Evolutionary conservation across 1,140 invertebrate species (phyloP).

Genomic region (Frieseomelitta varia): DNA sequence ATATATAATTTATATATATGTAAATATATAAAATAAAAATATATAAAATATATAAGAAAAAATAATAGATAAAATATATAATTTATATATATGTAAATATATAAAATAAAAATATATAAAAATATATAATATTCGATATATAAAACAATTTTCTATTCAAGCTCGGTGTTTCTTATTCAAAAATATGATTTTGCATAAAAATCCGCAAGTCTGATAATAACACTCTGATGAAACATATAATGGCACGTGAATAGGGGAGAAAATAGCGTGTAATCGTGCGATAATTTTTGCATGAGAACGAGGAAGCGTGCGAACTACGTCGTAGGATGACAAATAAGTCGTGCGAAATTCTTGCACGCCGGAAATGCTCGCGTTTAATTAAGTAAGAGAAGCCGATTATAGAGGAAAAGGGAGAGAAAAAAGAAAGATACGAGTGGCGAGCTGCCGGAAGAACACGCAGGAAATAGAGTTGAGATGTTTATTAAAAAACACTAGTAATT

Average conservation of each 20-base stretch:
- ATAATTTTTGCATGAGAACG: neutral
- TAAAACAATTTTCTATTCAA: no score
- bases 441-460: neutral
- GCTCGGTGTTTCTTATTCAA: no score
- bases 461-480: neutral
- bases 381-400: neutral
- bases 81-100: no score
- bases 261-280: neutral
- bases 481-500: neutral
- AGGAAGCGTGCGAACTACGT: neutral
- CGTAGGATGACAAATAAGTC: conserved; percentile 6
- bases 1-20: no score
- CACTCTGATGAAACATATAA: neutral
- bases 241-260: neutral
- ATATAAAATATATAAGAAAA: no score
- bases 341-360: neutral
- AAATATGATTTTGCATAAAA: no score
- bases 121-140: no score
- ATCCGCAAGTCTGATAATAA: neutral
- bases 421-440: neutral
- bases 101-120: no score
- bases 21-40: no score
- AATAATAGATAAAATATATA: no score
- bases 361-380: conserved; percentile 22
- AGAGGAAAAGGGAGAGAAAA: neutral